Base-by-base conservation (phyloP, 1,140 invertebrate species). In the Musca domestica region DNA sequence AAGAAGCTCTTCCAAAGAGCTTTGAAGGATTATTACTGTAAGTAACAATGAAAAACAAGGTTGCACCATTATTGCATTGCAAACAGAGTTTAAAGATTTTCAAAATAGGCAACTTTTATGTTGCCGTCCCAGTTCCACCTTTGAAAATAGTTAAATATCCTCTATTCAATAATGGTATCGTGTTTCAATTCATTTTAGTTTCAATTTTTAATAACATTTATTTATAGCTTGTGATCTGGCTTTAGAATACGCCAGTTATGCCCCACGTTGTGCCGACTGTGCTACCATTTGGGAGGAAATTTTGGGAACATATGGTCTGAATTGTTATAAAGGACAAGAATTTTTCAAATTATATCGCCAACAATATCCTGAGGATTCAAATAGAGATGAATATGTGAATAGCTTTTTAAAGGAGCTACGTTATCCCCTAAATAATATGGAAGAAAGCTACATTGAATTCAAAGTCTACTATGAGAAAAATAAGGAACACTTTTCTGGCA, bases 391-490 rank as follows among this genome's bases (percentile, higher is more conserved):
- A 66, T 69, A 64, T 81, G 51, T 72, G 68, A 22, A 76, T 79
- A 69, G 71, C 76, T 70, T 63, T 64, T 10, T 70, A 19, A 65
- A 56, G 17, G 80, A 83, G 71, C 67, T 84, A 27, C 75, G 74
- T 10, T 74, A 83, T 56, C 83, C 83, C 17, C 70, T 84, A 7
- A 27, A 79, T 17, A 71, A 77, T 41, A 83, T 83, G 75, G 76
- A 82, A 67, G 75, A 73, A 34, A 81, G 77, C 15, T 83, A 81
- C 68, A 72, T 71, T n/a, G 81, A 83, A 73, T 83, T 79, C 70
- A 66, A 78, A 64, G 71, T 77, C 7, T 82, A 76, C 70, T 52
- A 72, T 30, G 70, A 76, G 71, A 67, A 67, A 15, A 70, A 70
- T 41, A 71, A 71, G 25, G 67, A 66, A 3, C 30, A 3, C 4